Conservation (phyloP, 2,888 invertebrate genomes). For the Spodoptera littoralis region DNA sequence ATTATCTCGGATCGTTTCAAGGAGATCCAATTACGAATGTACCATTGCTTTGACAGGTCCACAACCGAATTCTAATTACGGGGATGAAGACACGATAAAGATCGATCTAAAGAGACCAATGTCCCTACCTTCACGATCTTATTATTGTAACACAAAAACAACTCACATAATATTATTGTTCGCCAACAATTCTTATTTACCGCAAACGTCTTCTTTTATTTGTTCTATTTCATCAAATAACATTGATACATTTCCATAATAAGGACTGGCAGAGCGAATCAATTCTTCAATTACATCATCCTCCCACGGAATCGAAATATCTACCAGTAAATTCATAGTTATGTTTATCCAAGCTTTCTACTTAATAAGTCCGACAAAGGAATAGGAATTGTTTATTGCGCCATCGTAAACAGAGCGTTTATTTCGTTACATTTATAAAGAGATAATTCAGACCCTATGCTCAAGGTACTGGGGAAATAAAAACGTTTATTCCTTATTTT, state of each 20-base stretch:
- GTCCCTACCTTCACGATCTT: slow-evolving; percentile 8
- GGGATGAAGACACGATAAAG: background rate
- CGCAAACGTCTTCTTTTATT: slow-evolving; percentile 7
- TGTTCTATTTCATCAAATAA: slow-evolving; percentile 16
- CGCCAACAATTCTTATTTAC: slow-evolving; percentile 6
- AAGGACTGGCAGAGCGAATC: slow-evolving; percentile 30
- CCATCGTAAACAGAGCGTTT: slow-evolving; percentile 69
- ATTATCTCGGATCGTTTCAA: slow-evolving; percentile 5
- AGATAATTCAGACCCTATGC: slow-evolving; percentile 60
- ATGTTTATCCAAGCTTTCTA: slow-evolving; percentile 66
- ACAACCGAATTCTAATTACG: slow-evolving; percentile 8
- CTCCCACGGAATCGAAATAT: slow-evolving; percentile 38
- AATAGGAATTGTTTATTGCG: slow-evolving; percentile 65
- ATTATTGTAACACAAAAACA: slow-evolving; percentile 23
- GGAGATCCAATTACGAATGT: slow-evolving; percentile 14
- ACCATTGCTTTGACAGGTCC: slow-evolving; percentile 13
- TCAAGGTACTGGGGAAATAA: slow-evolving; percentile 53
- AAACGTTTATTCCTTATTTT: slow-evolving; percentile 33
- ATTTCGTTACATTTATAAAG: slow-evolving; percentile 61
- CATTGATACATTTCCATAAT: slow-evolving; percentile 19
- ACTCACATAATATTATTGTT: background rate
- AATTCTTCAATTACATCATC: slow-evolving; percentile 30
- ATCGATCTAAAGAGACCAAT: no score
- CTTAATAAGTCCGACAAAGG: slow-evolving; percentile 69
- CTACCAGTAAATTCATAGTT: slow-evolving; percentile 26